These are phyloP conservation scores for Squalus acanthias DNA, from an alignment of 2,797 vertebrate species.

Conservation along the genomic window DNA sequence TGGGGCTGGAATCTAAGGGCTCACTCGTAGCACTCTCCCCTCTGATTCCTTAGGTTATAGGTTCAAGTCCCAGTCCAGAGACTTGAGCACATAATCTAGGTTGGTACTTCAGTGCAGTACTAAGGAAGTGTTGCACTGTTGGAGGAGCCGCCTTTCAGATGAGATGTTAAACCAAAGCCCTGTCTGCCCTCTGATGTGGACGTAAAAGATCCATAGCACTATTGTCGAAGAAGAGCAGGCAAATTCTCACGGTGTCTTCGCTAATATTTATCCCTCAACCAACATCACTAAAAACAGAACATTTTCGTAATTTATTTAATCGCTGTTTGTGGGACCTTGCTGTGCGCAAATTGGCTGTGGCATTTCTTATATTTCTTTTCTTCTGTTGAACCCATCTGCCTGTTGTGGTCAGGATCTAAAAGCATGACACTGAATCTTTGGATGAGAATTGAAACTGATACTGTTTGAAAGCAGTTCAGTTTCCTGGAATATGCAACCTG, in stretches of 20 bases:
- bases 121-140: neutral
- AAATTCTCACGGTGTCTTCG: neutral
- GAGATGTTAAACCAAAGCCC: neutral
- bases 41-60: neutral
- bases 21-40: neutral
- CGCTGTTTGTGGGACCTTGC: neutral
- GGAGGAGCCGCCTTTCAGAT: neutral
- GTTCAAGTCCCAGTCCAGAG: neutral
- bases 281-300: neutral
- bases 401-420: neutral
- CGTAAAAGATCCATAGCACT: neutral
- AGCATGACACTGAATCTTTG: neutral
- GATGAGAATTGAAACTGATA: conserved; percentile 31
- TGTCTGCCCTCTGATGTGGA: neutral
- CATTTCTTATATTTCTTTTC: neutral
- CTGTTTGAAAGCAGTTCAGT: neutral
- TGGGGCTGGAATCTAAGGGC: neutral
- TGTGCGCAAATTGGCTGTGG: neutral
- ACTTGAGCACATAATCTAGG: neutral
- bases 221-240: neutral
- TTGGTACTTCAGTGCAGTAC: neutral
- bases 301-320: neutral
- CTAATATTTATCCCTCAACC: neutral
- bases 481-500: neutral
- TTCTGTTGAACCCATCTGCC: neutral